phyloP scores from a whole-genome alignment of 2,797 vertebrate species.

The Phalanger gymnotis region DNA sequence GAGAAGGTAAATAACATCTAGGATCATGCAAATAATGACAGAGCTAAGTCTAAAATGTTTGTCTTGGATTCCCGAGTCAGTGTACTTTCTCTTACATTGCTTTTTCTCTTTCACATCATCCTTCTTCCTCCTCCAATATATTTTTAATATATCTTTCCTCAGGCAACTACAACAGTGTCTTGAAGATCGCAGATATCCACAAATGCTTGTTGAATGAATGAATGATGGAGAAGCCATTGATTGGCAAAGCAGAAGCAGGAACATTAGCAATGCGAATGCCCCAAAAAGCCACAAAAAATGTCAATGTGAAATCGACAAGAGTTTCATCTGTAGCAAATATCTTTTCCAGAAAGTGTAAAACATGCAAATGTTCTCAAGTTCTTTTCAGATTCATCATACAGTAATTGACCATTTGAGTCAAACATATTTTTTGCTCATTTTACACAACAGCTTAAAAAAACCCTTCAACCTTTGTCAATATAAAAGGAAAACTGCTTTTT shows the following conservation, averaged over 20 bases:
- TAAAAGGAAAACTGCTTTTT: conserved; percentile 80
- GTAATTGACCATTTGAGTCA: conserved; percentile 42
- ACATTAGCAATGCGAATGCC: conserved; percentile 81
- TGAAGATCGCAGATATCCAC: neutral
- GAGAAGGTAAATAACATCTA: neutral
- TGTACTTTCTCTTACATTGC: neutral
- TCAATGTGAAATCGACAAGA: conserved; percentile 85
- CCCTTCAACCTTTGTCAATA: conserved; percentile 80
- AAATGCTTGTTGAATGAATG: neutral
- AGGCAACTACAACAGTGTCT: neutral
- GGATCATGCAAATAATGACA: neutral
- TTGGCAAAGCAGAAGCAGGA: conserved; percentile 84
- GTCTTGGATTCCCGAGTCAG: neutral
- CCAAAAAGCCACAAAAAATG: conserved; percentile 70
- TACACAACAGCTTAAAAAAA: conserved; percentile 63
- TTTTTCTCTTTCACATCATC: neutral
- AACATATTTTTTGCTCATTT: conserved; percentile 3
- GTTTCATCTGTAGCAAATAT: conserved; percentile 28
- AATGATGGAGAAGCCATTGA: conserved; percentile 81
- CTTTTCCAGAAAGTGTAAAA: neutral
- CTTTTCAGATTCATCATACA: neutral
- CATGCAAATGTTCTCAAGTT: neutral
- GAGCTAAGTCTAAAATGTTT: neutral
- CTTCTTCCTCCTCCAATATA: neutral
- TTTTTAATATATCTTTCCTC: neutral